Base-by-base conservation (phyloP, 2,797 vertebrate species). In the Microctenopoma stevenorrisi region DNA sequence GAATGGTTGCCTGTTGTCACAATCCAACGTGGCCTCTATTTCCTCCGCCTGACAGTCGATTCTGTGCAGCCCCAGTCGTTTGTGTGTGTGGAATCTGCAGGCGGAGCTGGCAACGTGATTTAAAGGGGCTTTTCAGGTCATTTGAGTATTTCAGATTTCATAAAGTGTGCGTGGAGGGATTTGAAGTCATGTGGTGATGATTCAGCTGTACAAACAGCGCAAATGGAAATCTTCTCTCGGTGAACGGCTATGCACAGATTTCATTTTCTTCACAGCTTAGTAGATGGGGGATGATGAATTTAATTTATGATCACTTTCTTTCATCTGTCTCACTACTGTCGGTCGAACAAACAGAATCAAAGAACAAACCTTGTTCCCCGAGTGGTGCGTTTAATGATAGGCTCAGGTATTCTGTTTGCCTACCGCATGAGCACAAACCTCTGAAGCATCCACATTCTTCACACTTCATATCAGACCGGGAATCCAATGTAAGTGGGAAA, bases 31-130 rank as follows among this genome's bases (percentile, higher is more conserved):
- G 51, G 70, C 64, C 58, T 59, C 42, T 40, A 51, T 78, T 79
- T 58, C 49, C 66, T 74, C 51, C 35, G 50, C 40, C 60, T 76
- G 76, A 64, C 68, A 25, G 74, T 33, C 33, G 62, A 60, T 54
- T 74, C 64, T 61, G 67, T 28, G 57, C 60, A 15, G 66, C 70
- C 7, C 43, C 56, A 22, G 64, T 13, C 62, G 48, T 79, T 82
- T 68, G 69, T 81, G 59, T 18, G 44, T 61, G 55, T 60, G 54
- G 75, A 77, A 85, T 79, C 64, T 58, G 54, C 40, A 55, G 73
- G 64, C 81, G 74, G 66, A 64, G 66, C 72, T 64, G 73, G 46
- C 28, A 78, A 72, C 72, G 44, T 77, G 81, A 82, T 85, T 86
- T 74, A 77, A 82, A 79, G 66, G 78, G 14, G 13, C 57, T 58